These are phyloP conservation scores for Himalopsyche anomala DNA, from an alignment of 2,888 invertebrate species.

Conservation along the genomic window DNA sequence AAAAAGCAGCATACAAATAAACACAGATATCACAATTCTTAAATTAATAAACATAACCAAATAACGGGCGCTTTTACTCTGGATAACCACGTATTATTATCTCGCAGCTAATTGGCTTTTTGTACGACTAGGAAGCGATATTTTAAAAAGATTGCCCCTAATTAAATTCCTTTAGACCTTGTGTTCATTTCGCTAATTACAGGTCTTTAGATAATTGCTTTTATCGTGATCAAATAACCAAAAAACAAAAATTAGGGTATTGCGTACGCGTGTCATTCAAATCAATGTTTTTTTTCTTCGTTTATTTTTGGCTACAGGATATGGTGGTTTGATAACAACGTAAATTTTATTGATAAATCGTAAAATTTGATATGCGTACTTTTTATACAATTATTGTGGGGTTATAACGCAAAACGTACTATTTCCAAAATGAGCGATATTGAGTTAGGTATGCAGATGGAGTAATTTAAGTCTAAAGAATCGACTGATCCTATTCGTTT, in stretches of 20 bases:
- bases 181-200: neutral
- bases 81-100: neutral
- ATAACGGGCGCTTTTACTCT: neutral
- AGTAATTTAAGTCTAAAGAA: too few relatives aligned
- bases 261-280: neutral
- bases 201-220: neutral
- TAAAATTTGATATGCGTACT: too few relatives aligned
- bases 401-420: too few relatives aligned
- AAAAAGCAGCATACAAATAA: too few relatives aligned
- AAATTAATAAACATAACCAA: neutral
- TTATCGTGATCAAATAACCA: neutral
- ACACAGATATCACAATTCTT: neutral
- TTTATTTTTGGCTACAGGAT: neutral
- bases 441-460: too few relatives aligned
- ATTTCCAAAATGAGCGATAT: too few relatives aligned
- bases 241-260: neutral
- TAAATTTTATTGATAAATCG: too few relatives aligned
- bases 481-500: too few relatives aligned
- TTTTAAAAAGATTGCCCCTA: neutral
- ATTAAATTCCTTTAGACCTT: conserved; percentile 8
- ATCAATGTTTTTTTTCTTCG: too few relatives aligned
- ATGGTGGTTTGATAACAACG: neutral
- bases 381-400: too few relatives aligned
- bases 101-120: neutral
- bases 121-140: conserved; percentile 11